Conservation (phyloP, 2,113 vertebrate genomes). For the Scartelaos histophorus region DNA sequence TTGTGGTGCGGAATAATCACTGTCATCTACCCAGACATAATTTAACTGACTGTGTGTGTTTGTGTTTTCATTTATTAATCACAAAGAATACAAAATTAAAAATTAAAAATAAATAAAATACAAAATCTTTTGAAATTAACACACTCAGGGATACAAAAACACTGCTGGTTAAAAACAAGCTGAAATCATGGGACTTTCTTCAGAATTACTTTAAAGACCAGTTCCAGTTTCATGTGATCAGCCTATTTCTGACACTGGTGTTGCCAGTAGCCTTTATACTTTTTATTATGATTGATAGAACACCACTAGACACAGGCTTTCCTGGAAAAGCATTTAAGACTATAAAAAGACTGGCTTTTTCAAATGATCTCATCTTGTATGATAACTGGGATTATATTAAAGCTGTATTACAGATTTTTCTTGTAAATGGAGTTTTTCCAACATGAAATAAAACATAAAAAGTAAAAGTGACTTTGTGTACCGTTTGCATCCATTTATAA, state of each 20-base stretch:
- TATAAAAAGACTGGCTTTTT: neutral
- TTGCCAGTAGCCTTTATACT: neutral
- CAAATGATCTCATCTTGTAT: neutral
- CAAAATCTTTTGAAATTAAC: too few species aligned
- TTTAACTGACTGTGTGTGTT: too few species aligned
- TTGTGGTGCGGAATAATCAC: too few species aligned
- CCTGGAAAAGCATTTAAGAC: neutral
- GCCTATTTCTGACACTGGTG: neutral
- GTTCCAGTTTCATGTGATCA: neutral
- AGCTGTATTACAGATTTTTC: neutral
- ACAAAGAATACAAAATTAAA: too few species aligned
- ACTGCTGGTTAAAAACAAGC: neutral
- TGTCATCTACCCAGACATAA: too few species aligned
- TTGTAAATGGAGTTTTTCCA: too few species aligned
- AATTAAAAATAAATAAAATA: too few species aligned
- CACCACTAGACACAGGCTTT: neutral
- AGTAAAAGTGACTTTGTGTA: too few species aligned
- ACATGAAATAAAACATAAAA: too few species aligned
- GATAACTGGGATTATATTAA: neutral
- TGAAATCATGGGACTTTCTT: neutral
- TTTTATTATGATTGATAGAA: neutral
- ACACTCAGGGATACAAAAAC: neutral
- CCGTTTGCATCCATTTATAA: too few species aligned
- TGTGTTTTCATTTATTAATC: too few species aligned
- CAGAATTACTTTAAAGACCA: neutral